Percentiles rank a stretch among this genome's conserved stretches.
Conservation (phyloP, 1,140 invertebrate species). For the Procambarus clarkii region DNA sequence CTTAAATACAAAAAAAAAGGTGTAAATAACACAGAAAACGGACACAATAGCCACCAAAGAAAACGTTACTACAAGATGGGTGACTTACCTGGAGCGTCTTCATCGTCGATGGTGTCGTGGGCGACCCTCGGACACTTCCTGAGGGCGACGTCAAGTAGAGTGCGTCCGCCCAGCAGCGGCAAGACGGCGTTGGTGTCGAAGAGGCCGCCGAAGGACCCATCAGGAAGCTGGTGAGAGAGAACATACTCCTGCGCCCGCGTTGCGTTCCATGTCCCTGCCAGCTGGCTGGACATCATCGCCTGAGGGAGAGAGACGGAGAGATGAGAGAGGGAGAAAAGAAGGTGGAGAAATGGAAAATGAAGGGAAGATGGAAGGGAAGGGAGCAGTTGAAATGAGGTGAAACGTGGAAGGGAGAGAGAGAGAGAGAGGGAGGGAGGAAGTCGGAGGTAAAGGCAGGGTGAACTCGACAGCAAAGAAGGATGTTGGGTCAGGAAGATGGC, state of each 20-base stretch:
- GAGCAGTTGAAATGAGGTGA: too few relatives aligned
- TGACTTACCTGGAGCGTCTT: constrained; percentile 39
- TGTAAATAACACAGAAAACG: not conserved
- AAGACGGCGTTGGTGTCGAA: constrained; percentile 85
- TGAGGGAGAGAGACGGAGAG: constrained; percentile 73
- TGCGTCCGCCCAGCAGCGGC: constrained; percentile 78
- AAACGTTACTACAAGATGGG: not conserved
- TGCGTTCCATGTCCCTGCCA: constrained; percentile 82
- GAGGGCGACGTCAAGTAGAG: constrained; percentile 57
- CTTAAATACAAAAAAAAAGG: too few relatives aligned
- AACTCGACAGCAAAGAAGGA: not conserved
- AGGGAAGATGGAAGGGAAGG: too few relatives aligned
- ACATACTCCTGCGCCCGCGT: constrained; percentile 85
- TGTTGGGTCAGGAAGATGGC: not conserved
- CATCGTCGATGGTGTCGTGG: constrained; percentile 32
- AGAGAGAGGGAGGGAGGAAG: constrained; percentile 2
- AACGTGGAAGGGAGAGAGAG: not conserved
- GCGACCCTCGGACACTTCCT: constrained; percentile 47
- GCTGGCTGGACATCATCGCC: constrained; percentile 81
- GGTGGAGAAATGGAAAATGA: not conserved
- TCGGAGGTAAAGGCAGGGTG: too few relatives aligned
- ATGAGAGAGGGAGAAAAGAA: not conserved
- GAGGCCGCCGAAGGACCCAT: constrained; percentile 86
- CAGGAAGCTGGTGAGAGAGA: constrained; percentile 82
- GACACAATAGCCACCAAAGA: not conserved